Conservation (phyloP, 2,113 vertebrate species). For the Fulica atra region DNA sequence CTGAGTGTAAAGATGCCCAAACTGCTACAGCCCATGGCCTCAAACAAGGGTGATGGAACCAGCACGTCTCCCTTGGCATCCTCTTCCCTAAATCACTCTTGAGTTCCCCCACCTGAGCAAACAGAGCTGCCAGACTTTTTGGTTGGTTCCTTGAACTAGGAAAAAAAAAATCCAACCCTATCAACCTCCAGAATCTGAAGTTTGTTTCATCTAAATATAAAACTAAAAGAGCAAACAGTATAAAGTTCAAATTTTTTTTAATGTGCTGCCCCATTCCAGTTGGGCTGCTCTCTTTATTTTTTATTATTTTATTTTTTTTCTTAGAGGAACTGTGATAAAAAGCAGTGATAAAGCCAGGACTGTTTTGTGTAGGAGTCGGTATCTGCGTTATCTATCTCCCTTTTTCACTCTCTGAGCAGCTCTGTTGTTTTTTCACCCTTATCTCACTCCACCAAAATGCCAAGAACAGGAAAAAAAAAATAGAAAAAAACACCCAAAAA, state of each 20-base stretch:
- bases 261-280: slow-evolving; percentile 79
- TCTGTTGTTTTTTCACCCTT: slow-evolving; percentile 95
- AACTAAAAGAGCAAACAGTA: slow-evolving; percentile 73
- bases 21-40: fast-evolving
- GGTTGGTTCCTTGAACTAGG: background rate
- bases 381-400: slow-evolving; percentile 96
- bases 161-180: background rate
- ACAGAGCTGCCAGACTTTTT: background rate
- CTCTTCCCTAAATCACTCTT: background rate
- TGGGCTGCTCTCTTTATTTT: slow-evolving; percentile 74
- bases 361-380: slow-evolving; percentile 95
- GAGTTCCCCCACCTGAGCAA: background rate
- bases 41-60: background rate
- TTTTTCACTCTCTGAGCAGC: slow-evolving; percentile 91
- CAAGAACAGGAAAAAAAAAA: slow-evolving; percentile 92
- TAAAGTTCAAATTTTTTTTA: slow-evolving; percentile 78
- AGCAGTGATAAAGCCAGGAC: slow-evolving; percentile 89
- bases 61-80: background rate
- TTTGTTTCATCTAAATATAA: slow-evolving; percentile 72
- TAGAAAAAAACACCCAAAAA: slow-evolving; percentile 74
- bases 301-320: background rate
- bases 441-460: slow-evolving; percentile 95
- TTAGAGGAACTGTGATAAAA: slow-evolving; percentile 88
- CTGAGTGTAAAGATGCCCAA: fast-evolving
- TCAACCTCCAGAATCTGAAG: background rate